A percentile compares a stretch with the other conserved stretches of the same genome.
Conservation (phyloP, 2,797 vertebrate genomes). For the Gymnodraco acuticeps region DNA sequence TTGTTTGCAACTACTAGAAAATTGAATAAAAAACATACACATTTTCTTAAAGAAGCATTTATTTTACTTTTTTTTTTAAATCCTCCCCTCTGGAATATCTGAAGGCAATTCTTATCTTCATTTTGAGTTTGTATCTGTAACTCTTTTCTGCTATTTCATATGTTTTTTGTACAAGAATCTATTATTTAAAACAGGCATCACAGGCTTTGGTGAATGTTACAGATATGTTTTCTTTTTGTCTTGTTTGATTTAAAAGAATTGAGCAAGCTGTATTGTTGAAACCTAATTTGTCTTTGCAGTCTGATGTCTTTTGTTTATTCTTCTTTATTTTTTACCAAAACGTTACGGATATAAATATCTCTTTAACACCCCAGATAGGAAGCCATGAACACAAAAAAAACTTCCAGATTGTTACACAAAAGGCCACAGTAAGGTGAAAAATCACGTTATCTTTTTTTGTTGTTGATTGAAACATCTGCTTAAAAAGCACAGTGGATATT, state of each 20-base stretch:
- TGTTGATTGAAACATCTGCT: conserved; percentile 78
- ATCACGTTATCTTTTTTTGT: conserved; percentile 78
- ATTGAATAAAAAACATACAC: conserved; percentile 99
- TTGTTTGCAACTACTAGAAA: conserved; percentile 97
- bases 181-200: conserved; percentile 90
- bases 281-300: conserved; percentile 56
- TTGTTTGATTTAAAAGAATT: conserved; percentile 57
- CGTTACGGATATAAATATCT: conserved; percentile 78
- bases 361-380: conserved; percentile 79
- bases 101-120: conserved; percentile 81
- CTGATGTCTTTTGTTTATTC: conserved; percentile 35
- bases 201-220: conserved; percentile 93
- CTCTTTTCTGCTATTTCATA: conserved; percentile 76
- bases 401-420: conserved; percentile 90
- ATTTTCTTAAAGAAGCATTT: conserved; percentile 94
- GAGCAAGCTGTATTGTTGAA: conserved; percentile 43
- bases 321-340: conserved; percentile 68
- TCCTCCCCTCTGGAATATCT: conserved; percentile 85
- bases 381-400: conserved; percentile 84
- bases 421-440: conserved; percentile 96
- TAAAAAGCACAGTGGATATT: conserved; percentile 74
- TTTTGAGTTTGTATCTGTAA: conserved; percentile 78
- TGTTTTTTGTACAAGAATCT: conserved; percentile 86
- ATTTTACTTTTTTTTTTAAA: conserved; percentile 81
- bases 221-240: conserved; percentile 76